Evolutionary conservation across 2,888 invertebrate species (phyloP).

Genomic region (Urechis unicinctus): DNA sequence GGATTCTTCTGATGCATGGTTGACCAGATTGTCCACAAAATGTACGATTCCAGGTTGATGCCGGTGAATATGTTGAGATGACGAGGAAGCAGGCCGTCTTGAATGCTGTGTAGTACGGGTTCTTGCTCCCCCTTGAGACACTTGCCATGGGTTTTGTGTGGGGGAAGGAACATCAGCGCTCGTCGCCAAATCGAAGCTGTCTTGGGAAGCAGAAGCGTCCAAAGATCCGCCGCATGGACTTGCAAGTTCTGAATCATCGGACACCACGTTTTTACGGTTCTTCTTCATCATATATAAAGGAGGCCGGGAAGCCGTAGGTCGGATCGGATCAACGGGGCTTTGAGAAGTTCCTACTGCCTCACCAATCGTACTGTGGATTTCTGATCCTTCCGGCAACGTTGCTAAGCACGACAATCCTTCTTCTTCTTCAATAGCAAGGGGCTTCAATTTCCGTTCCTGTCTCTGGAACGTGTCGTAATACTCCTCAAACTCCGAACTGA

Average conservation of each 20-base stretch:
- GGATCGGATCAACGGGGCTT: background rate
- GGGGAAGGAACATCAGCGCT: background rate
- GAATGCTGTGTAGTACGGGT: background rate
- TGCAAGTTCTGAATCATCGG: background rate
- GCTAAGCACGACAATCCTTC: too few relatives aligned
- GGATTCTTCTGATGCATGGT: background rate
- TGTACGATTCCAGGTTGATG: background rate
- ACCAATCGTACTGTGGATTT: too few relatives aligned
- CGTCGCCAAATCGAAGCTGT: background rate
- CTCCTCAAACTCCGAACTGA: conserved; percentile 41
- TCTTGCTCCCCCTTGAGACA: background rate
- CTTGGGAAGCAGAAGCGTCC: background rate
- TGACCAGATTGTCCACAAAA: background rate
- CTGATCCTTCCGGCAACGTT: conserved; percentile 14
- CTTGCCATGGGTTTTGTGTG: background rate
- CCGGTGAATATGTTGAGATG: too few relatives aligned
- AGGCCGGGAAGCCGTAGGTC: background rate
- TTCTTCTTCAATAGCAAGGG: conserved; percentile 34
- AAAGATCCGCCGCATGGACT: background rate
- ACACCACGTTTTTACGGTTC: too few relatives aligned
- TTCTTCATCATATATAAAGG: too few relatives aligned
- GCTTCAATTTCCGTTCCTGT: conserved; percentile 26
- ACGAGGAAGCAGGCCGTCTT: background rate
- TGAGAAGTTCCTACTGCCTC: too few relatives aligned
- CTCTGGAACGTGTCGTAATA: conserved; percentile 32